These are phyloP conservation scores for Phymorhynchus buccinoides DNA, from an alignment of 1,140 invertebrate species.

Conservation along the genomic window DNA sequence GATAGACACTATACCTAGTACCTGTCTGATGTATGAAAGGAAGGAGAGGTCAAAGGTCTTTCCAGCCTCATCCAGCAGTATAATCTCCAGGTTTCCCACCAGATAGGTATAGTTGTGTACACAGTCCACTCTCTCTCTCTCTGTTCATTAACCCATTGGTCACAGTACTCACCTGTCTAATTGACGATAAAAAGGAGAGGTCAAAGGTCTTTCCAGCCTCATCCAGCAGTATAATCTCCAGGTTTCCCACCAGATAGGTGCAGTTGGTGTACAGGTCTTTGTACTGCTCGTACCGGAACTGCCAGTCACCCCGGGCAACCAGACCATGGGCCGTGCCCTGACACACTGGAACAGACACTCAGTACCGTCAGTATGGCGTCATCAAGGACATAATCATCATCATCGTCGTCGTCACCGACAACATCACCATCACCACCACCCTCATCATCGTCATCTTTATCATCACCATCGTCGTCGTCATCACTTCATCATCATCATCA, in stretches of 20 bases:
- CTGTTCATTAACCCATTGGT: too few species aligned
- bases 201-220: conserved; percentile 74
- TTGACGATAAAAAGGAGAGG: conserved; percentile 93
- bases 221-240: conserved; percentile 81
- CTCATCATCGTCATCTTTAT: too few species aligned
- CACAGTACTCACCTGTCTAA: conserved; percentile 79
- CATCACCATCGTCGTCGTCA: too few species aligned
- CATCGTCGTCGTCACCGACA: too few species aligned
- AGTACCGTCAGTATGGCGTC: not conserved
- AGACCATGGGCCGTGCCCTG: conserved; percentile 62
- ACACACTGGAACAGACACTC: conserved; percentile 67
- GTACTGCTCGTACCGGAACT: conserved; percentile 93
- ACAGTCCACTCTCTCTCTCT: not conserved
- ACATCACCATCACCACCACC: too few species aligned
- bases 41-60: conserved; percentile 85
- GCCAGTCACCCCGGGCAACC: conserved; percentile 78
- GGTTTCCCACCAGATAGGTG: conserved; percentile 97
- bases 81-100: conserved; percentile 73
- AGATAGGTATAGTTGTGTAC: too few species aligned
- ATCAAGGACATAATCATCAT: too few species aligned
- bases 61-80: conserved; percentile 58
- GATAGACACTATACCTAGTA: too few species aligned
- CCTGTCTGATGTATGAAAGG: conserved; percentile 90
- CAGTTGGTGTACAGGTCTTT: conserved; percentile 95
- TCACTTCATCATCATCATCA: too few species aligned